Percentiles rank a stretch among this genome's conserved stretches.
Conservation (phyloP, 1,140 invertebrate species). For the Lasioglossum baleicum region DNA sequence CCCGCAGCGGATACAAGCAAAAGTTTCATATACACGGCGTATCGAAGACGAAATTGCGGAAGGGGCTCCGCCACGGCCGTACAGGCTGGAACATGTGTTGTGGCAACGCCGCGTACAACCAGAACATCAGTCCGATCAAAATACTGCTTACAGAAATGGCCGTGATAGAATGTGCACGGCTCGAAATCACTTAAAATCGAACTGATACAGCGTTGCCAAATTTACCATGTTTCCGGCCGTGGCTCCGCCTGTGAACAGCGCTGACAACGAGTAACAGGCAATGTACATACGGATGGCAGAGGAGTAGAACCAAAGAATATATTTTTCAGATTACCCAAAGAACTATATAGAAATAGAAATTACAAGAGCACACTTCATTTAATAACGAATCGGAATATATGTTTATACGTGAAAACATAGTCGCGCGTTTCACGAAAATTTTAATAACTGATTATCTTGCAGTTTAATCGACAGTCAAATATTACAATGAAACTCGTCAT, state of each 20-base stretch:
- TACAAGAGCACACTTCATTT: neutral
- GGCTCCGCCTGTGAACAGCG: neutral
- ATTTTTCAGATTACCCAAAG: conserved; percentile 7
- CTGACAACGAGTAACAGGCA: neutral
- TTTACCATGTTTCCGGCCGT: too few relatives aligned
- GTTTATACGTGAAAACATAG: neutral
- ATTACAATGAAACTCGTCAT: neutral
- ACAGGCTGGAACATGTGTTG: too few relatives aligned
- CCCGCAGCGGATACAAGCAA: neutral
- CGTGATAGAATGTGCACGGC: too few relatives aligned
- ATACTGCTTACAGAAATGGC: too few relatives aligned
- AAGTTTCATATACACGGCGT: neutral
- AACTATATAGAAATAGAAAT: neutral
- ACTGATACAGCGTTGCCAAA: too few relatives aligned
- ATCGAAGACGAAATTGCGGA: neutral
- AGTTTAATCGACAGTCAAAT: neutral
- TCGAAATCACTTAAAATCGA: too few relatives aligned
- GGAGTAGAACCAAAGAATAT: neutral
- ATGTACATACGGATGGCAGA: neutral
- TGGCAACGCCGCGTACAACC: too few relatives aligned
- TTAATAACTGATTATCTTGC: neutral
- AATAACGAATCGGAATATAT: neutral
- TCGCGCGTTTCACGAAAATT: neutral
- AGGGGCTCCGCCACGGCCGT: too few relatives aligned
- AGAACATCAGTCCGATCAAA: too few relatives aligned